These are phyloP conservation scores for Stenichneumon culpator DNA, from an alignment of 2,888 invertebrate genomes.

Conservation along the genomic window DNA sequence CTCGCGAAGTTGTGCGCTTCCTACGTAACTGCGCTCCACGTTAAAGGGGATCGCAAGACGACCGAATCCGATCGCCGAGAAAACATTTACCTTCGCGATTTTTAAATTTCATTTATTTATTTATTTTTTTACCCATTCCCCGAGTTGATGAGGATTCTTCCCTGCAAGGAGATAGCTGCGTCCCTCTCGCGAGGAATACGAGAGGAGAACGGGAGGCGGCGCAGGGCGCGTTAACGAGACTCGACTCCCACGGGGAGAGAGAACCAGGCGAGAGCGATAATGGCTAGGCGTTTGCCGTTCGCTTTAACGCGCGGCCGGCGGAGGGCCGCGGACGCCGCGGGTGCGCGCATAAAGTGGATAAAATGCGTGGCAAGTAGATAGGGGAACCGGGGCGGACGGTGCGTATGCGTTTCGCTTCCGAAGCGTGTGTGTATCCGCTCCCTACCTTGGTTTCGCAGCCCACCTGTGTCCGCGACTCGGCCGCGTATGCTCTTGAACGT, in stretches of 20 bases:
- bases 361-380: slow-evolving; percentile 45
- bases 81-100: background rate
- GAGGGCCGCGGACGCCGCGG: slow-evolving; percentile 11
- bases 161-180: background rate
- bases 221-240: slow-evolving; percentile 29
- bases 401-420: slow-evolving; percentile 20
- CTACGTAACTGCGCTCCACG: slow-evolving; percentile 24
- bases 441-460: slow-evolving; percentile 29
- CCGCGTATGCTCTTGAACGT: background rate
- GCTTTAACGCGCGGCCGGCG: background rate
- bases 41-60: background rate
- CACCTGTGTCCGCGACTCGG: slow-evolving; percentile 55
- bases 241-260: slow-evolving; percentile 32
- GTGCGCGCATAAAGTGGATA: slow-evolving; percentile 32
- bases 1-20: slow-evolving; percentile 29
- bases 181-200: background rate
- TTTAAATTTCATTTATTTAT: background rate
- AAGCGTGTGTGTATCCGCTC: slow-evolving; percentile 8
- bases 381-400: slow-evolving; percentile 25
- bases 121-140: background rate
- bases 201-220: slow-evolving; percentile 2
- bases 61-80: background rate
- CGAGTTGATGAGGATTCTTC: background rate
- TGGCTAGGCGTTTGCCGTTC: slow-evolving; percentile 25
- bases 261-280: slow-evolving; percentile 23